These are phyloP conservation scores for Epiblema foenella DNA, from an alignment of 2,888 invertebrate species.

Conservation along the genomic window DNA sequence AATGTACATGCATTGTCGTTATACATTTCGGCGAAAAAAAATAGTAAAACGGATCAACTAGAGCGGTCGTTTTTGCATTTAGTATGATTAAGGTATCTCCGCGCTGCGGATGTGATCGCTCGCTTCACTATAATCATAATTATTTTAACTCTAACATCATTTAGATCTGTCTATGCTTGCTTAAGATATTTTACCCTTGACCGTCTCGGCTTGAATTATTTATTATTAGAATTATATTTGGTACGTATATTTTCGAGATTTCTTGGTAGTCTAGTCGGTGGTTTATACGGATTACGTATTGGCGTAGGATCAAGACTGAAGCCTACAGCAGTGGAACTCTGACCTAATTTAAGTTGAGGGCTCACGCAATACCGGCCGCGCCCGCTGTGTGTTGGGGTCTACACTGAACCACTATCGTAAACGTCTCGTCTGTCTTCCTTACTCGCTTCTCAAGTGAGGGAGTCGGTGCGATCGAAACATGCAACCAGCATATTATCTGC, in stretches of 20 bases:
- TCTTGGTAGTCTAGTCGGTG: conserved; percentile 79
- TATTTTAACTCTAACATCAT: conserved; percentile 69
- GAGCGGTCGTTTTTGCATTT: conserved; percentile 65
- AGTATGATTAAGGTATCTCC: conserved; percentile 67
- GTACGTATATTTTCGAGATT: conserved; percentile 62
- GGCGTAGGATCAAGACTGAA: conserved; percentile 59
- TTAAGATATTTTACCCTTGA: conserved; percentile 66
- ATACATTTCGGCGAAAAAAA: conserved; percentile 70
- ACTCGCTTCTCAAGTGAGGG: background rate
- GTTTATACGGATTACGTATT: conserved; percentile 58
- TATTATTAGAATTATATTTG: conserved; percentile 68
- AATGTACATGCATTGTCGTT: conserved; percentile 72
- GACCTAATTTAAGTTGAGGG: conserved; percentile 69
- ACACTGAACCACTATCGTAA: background rate
- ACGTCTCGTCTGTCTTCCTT: background rate
- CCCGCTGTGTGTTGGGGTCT: conserved; percentile 13
- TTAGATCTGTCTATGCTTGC: conserved; percentile 77
- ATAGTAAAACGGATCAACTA: conserved; percentile 58
- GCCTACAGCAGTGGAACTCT: conserved; percentile 61
- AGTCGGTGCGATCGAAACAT: conserved; percentile 8
- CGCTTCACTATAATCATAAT: conserved; percentile 75
- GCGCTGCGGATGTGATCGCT: conserved; percentile 77
- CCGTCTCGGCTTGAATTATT: conserved; percentile 73
- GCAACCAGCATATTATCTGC: conserved; percentile 5
- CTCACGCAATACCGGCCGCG: conserved; percentile 72